Evolutionary conservation across 2,797 vertebrate genomes (phyloP).

Genomic region (Intellagama lesueurii): DNA sequence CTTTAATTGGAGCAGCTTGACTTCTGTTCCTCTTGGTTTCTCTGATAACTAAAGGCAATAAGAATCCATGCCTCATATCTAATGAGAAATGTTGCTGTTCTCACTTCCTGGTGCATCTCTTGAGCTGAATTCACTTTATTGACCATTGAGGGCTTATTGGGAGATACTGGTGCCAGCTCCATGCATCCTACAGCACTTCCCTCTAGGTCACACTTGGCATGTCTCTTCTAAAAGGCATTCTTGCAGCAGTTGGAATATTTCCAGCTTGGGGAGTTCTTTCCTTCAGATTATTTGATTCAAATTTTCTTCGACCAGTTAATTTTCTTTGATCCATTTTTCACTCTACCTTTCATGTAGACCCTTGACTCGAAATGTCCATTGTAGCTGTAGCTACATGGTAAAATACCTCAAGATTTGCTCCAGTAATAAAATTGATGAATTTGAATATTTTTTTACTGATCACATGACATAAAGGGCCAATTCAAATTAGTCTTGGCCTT

Average conservation of each 20-base stretch:
- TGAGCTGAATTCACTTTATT: conserved; percentile 1
- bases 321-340: not conserved
- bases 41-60: conserved; percentile 27
- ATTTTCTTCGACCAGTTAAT: too few relatives aligned
- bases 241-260: not conserved
- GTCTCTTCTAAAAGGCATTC: not conserved
- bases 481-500: too few relatives aligned
- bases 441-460: too few relatives aligned
- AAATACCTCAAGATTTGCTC: too few relatives aligned
- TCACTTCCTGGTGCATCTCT: not conserved
- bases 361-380: not conserved
- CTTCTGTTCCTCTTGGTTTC: conserved; percentile 32
- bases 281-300: not conserved
- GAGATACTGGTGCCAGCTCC: not conserved
- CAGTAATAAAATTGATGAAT: too few relatives aligned
- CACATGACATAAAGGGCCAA: too few relatives aligned
- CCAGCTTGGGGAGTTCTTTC: not conserved
- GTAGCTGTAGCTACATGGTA: too few relatives aligned
- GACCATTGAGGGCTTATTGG: not conserved
- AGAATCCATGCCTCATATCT: not conserved
- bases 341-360: not conserved
- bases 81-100: not conserved
- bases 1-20: conserved; percentile 33
- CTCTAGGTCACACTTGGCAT: not conserved
- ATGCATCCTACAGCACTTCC: not conserved